Evolutionary conservation across 2,113 vertebrate genomes (phyloP).

Genomic region (Dunckerocampus dactyliophorus): DNA sequence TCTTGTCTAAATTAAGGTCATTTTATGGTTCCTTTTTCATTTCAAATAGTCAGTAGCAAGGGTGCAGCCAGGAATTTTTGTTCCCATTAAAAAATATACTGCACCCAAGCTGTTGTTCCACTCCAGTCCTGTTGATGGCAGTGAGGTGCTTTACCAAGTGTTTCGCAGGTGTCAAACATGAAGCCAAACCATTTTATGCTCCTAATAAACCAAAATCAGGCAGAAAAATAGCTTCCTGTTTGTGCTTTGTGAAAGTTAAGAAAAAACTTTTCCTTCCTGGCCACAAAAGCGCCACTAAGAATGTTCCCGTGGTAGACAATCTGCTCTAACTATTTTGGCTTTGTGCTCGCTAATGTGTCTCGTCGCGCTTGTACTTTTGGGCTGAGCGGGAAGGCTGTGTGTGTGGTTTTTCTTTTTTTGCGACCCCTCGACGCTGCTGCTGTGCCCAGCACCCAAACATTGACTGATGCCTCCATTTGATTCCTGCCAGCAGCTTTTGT

Average conservation of each 20-base stretch:
- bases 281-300: neutral
- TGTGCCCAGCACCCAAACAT: constrained; percentile 2
- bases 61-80: no score
- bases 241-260: neutral
- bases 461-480: constrained; percentile 4
- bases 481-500: constrained; percentile 9
- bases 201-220: neutral
- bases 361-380: constrained; percentile 5
- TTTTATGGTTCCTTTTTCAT: no score
- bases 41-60: no score
- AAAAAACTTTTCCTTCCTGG: neutral
- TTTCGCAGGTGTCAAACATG: no score
- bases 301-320: neutral
- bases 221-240: neutral
- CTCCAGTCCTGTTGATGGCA: no score
- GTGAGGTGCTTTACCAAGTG: no score
- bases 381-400: no score
- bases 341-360: neutral
- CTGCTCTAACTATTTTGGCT: neutral
- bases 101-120: no score
- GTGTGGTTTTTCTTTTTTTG: neutral
- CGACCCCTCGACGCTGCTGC: neutral
- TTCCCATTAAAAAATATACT: no score
- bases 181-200: no score
- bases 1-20: no score